A percentile compares a stretch with the other conserved stretches of the same genome.
Evolutionary conservation across 1,140 invertebrate genomes (phyloP).

Genomic region (Aporrectodea caliginosa): DNA sequence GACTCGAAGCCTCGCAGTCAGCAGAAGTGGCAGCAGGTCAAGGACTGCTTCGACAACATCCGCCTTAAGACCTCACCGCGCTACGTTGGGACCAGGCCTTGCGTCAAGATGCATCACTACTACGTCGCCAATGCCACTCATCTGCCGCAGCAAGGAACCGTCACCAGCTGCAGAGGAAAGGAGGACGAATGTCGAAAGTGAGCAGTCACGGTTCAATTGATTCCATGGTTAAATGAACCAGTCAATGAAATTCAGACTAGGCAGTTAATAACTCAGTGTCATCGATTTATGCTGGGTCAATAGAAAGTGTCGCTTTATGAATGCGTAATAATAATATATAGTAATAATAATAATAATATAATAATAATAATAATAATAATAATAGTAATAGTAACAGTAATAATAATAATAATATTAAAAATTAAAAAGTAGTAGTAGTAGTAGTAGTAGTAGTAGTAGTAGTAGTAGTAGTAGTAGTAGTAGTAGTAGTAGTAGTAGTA

Average conservation of each 20-base stretch:
- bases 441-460: neutral
- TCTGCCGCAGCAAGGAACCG: neutral
- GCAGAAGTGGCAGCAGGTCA: neutral
- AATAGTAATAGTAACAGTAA: too few species aligned
- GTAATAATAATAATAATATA: too few species aligned
- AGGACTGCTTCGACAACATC: neutral
- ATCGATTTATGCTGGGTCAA: too few species aligned
- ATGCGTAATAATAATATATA: too few species aligned
- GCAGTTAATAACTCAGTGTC: too few species aligned
- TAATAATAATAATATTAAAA: too few species aligned
- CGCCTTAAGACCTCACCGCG: neutral
- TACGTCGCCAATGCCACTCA: neutral
- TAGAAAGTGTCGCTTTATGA: too few species aligned
- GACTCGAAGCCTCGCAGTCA: neutral
- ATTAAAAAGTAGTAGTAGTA: neutral
- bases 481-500: neutral
- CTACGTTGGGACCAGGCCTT: neutral
- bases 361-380: too few species aligned
- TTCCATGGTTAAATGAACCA: neutral
- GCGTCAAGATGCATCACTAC: neutral
- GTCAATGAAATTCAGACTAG: too few species aligned
- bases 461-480: neutral
- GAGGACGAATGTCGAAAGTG: neutral
- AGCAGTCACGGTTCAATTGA: neutral
- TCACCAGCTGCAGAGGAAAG: neutral